Evolutionary conservation across 2,113 vertebrate species (phyloP).

Genomic region (Antechinus flavipes): DNA sequence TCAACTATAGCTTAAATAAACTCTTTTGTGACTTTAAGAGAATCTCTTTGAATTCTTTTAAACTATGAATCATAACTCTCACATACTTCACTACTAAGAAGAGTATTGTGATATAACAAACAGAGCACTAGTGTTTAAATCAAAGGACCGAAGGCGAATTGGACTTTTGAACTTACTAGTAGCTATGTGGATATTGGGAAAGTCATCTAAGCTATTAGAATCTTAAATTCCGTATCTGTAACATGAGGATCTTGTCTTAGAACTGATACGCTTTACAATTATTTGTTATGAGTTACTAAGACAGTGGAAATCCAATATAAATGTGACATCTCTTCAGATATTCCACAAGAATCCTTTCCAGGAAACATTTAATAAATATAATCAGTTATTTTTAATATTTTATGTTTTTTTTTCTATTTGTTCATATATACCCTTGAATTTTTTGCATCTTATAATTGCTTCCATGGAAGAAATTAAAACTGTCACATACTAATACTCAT

Average conservation of each 20-base stretch:
- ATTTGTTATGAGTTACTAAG: not conserved
- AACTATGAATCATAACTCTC: too few relatives aligned
- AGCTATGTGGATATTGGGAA: not conserved
- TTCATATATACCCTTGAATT: not conserved
- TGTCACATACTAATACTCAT: not conserved
- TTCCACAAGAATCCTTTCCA: not conserved
- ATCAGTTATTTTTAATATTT: not conserved
- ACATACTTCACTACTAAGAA: not conserved
- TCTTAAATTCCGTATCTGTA: not conserved
- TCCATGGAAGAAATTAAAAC: not conserved
- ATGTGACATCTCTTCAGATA: not conserved
- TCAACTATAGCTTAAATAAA: too few relatives aligned
- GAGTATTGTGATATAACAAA: not conserved
- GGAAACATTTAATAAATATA: not conserved
- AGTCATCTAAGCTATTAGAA: not conserved
- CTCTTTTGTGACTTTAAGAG: too few relatives aligned
- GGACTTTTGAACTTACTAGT: not conserved
- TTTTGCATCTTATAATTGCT: not conserved
- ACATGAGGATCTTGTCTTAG: not conserved
- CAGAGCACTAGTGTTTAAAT: not conserved
- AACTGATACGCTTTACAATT: not conserved
- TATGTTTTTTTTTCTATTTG: not conserved
- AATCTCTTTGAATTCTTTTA: too few relatives aligned
- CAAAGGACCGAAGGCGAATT: not conserved
- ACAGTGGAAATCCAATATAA: not conserved